Evolutionary conservation across 2,113 vertebrate genomes (phyloP).

Genomic region (Microcebus murinus): DNA sequence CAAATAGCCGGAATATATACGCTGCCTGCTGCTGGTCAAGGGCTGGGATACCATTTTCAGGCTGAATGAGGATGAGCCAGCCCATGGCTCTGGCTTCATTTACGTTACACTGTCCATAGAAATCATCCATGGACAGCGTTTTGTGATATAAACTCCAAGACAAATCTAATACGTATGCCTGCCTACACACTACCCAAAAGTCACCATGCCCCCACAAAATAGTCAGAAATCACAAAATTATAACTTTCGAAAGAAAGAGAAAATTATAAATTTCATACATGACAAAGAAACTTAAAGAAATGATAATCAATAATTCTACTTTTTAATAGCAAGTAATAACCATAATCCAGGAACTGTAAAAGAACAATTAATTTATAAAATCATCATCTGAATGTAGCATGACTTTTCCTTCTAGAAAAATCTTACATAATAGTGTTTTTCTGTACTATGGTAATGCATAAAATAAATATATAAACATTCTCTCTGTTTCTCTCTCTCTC

Average conservation of each 20-base stretch:
- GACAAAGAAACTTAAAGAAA: constrained; percentile 15
- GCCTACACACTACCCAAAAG: background rate
- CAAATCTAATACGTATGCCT: background rate
- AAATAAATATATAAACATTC: background rate
- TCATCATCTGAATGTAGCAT: background rate
- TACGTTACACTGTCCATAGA: background rate
- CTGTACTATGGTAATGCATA: background rate
- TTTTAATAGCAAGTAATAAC: constrained; percentile 38
- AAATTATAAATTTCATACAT: too few relatives aligned
- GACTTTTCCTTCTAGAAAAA: background rate
- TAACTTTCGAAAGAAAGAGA: background rate
- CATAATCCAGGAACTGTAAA: background rate
- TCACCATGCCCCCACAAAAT: background rate
- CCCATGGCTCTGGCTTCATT: background rate
- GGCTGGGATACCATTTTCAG: background rate
- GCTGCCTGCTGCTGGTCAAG: background rate
- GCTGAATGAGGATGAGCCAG: background rate
- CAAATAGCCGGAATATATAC: background rate
- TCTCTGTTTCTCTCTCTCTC: background rate
- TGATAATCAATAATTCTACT: background rate
- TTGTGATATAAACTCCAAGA: background rate
- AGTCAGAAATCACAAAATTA: background rate
- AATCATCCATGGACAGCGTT: background rate
- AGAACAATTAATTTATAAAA: constrained; percentile 11
- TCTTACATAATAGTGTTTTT: constrained; percentile 2